phyloP scores from a whole-genome alignment of 2,113 vertebrate species.

The Amazona vittata region DNA sequence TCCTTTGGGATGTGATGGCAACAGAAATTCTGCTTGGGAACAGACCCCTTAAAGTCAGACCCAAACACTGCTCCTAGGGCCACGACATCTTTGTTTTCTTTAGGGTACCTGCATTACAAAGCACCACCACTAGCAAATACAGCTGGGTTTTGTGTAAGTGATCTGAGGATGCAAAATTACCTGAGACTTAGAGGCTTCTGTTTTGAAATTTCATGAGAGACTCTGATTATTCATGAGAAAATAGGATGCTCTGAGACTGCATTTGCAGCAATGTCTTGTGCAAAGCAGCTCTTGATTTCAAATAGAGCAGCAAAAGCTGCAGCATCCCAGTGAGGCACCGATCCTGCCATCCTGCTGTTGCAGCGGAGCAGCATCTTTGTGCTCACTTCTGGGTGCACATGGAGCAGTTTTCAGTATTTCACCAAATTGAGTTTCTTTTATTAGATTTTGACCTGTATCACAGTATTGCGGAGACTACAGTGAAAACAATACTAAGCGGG shows the following conservation, averaged over 20 bases:
- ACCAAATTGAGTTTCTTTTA: not conserved
- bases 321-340: rapidly evolving
- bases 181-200: not conserved
- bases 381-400: not conserved
- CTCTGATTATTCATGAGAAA: rapidly evolving
- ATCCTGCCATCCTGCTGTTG: not conserved
- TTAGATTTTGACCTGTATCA: not conserved
- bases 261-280: rapidly evolving
- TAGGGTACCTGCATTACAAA: not conserved
- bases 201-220: not conserved
- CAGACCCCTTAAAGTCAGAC: not conserved
- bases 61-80: not conserved
- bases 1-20: not conserved
- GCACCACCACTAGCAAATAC: not conserved
- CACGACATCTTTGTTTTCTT: rapidly evolving
- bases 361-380: not conserved
- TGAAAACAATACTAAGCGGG: rapidly evolving
- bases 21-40: not conserved
- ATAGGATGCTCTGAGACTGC: rapidly evolving
- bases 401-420: not conserved
- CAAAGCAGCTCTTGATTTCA: not conserved
- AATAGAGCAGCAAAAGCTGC: not conserved
- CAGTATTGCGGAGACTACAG: not conserved
- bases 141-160: not conserved
- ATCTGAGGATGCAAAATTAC: not conserved